These are phyloP conservation scores for Symphodus melops DNA, from an alignment of 2,113 vertebrate genomes.

Conservation along the genomic window DNA sequence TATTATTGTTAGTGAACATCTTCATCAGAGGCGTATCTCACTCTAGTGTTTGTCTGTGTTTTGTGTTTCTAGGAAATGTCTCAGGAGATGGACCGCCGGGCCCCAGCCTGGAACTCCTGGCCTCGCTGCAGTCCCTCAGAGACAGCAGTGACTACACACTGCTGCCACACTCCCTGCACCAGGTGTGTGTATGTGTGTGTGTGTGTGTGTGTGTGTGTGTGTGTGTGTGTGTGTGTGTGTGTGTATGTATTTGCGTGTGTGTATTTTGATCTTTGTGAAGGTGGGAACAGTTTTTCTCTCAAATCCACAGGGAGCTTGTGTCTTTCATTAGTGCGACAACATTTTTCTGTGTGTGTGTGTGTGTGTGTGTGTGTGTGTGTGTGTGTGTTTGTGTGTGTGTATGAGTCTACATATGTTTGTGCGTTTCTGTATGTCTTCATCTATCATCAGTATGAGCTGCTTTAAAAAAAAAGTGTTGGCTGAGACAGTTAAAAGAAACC, in stretches of 20 bases:
- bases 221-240: slow-evolving; percentile 11
- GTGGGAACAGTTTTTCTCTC: neutral
- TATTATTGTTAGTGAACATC: neutral
- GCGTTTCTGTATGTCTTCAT: neutral
- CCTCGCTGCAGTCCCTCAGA: slow-evolving; percentile 86
- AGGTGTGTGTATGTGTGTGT: slow-evolving; percentile 83
- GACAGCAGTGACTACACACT: slow-evolving; percentile 87
- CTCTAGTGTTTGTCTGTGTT: slow-evolving; percentile 33
- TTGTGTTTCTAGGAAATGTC: slow-evolving; percentile 56
- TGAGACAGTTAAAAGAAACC: too few species aligned
- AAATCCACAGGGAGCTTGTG: slow-evolving; percentile 32
- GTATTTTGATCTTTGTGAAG: neutral
- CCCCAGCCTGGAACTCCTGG: slow-evolving; percentile 83
- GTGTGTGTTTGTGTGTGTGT: slow-evolving; percentile 3
- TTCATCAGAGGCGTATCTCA: slow-evolving; percentile 1
- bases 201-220: slow-evolving; percentile 1
- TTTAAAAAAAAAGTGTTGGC: neutral
- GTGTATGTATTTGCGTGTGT: slow-evolving; percentile 6
- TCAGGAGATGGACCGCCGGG: slow-evolving; percentile 56
- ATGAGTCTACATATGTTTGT: neutral
- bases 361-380: slow-evolving; percentile 1
- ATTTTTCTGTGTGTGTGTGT: slow-evolving; percentile 2
- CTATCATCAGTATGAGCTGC: slow-evolving; percentile 21
- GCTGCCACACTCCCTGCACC: slow-evolving; percentile 92
- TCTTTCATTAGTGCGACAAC: slow-evolving; percentile 45